Evolutionary conservation across 2,113 vertebrate genomes (phyloP).

Genomic region (Phalacrocorax brasilianus): DNA sequence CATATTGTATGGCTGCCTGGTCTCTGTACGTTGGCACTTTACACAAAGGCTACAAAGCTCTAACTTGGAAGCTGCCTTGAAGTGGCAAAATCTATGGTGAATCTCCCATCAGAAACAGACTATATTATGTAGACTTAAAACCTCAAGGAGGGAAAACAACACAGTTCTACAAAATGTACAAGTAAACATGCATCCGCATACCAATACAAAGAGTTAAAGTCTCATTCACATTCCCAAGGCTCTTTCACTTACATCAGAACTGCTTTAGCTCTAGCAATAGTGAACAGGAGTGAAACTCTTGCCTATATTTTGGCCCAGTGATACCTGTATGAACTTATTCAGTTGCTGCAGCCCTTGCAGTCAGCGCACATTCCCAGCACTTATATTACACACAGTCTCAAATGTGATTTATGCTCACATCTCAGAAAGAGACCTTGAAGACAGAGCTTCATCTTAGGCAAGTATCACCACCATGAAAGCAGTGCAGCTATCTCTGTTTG

Average conservation of each 20-base stretch:
- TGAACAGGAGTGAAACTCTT: neutral
- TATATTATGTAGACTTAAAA: neutral
- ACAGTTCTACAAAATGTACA: neutral
- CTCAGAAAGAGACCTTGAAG: neutral
- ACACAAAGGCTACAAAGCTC: neutral
- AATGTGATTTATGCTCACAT: neutral
- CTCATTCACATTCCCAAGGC: neutral
- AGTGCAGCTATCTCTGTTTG: neutral
- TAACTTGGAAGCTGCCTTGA: neutral
- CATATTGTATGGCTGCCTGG: neutral
- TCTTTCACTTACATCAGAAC: neutral
- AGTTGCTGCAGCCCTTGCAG: neutral
- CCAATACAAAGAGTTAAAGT: neutral
- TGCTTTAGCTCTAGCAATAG: neutral
- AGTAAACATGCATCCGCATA: neutral
- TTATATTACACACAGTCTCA: neutral
- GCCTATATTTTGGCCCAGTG: neutral
- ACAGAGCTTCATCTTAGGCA: neutral
- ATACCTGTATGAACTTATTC: neutral
- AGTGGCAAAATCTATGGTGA: neutral
- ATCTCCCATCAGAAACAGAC: neutral
- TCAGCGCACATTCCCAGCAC: neutral
- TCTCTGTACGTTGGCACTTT: neutral
- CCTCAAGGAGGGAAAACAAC: neutral
- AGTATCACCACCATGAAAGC: neutral